A percentile compares a stretch with the other conserved stretches of the same genome.
phyloP scores from a whole-genome alignment of 2,113 vertebrate genomes.

The Seriola rivoliana region DNA sequence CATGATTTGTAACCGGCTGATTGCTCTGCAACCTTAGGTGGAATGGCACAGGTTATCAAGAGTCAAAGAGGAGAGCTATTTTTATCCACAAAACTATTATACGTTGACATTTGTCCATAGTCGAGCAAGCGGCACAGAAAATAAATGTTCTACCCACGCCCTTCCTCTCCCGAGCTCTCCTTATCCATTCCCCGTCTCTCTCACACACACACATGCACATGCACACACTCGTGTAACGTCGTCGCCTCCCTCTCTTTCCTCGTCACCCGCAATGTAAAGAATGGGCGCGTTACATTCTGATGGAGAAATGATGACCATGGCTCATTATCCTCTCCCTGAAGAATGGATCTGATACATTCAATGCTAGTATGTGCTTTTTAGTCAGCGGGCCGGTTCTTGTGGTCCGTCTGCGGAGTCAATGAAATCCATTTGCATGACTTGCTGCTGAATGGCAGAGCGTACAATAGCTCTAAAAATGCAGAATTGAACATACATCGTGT shows the following conservation, averaged over 20 bases:
- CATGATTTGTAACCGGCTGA: slow-evolving; percentile 26
- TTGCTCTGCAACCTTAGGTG: slow-evolving; percentile 43
- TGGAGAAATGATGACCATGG: slow-evolving; percentile 79
- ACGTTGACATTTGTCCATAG: slow-evolving; percentile 53
- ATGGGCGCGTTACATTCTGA: slow-evolving; percentile 75
- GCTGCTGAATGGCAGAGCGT: slow-evolving; percentile 1
- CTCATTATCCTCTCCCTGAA: slow-evolving; percentile 84
- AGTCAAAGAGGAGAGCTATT: slow-evolving; percentile 45
- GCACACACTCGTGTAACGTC: slow-evolving; percentile 52
- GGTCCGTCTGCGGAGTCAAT: slow-evolving; percentile 38
- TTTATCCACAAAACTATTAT: slow-evolving; percentile 49
- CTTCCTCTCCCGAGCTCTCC: slow-evolving; percentile 13
- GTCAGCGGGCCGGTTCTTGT: slow-evolving; percentile 27
- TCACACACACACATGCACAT: slow-evolving; percentile 61
- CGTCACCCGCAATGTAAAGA: slow-evolving; percentile 20
- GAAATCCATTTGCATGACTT: slow-evolving; percentile 55
- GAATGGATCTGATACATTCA: slow-evolving; percentile 82
- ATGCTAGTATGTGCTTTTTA: slow-evolving; percentile 73
- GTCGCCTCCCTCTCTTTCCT: background rate
- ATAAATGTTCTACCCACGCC: slow-evolving; percentile 31
- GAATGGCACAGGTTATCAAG: slow-evolving; percentile 56
- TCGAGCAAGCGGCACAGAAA: slow-evolving; percentile 56
- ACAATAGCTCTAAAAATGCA: slow-evolving; percentile 23
- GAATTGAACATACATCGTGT: slow-evolving; percentile 25
- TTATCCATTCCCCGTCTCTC: slow-evolving; percentile 32